Evolutionary conservation across 2,888 invertebrate species (phyloP).

Genomic region (Orgyia antiqua): DNA sequence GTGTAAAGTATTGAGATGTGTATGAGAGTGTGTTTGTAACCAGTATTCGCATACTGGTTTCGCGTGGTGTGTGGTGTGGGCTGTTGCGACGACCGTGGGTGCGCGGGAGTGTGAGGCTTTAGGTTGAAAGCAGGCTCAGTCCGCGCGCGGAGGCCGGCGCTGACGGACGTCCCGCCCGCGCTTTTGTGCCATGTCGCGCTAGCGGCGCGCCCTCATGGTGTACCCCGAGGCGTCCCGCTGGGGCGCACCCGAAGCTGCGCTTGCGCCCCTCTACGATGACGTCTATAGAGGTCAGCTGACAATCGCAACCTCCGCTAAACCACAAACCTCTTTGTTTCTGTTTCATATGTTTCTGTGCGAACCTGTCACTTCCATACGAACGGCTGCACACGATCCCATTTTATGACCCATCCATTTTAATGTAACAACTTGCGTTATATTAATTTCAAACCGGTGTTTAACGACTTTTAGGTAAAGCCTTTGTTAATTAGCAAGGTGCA

Average conservation of each 20-base stretch:
- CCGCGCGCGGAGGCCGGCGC: conserved; percentile 67
- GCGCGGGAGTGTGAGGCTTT: conserved; percentile 20
- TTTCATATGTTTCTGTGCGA: conserved; percentile 19
- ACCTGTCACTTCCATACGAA: conserved; percentile 21
- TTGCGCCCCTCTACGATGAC: conserved; percentile 82
- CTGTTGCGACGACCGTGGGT: conserved; percentile 13
- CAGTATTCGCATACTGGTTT: conserved; percentile 7
- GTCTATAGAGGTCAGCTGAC: conserved; percentile 80
- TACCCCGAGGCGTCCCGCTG: conserved; percentile 80
- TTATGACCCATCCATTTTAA: conserved; percentile 17
- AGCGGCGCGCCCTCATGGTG: conserved; percentile 75
- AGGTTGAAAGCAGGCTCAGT: too few species aligned
- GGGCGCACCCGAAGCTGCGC: conserved; percentile 80
- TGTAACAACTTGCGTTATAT: conserved; percentile 13
- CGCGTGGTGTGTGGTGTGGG: conserved; percentile 13
- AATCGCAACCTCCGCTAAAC: conserved; percentile 35
- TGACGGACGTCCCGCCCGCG: conserved; percentile 51
- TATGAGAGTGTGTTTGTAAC: conserved; percentile 1
- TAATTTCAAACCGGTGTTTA: conserved; percentile 12
- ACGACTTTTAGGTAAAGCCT: conserved; percentile 15
- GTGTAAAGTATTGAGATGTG: background rate
- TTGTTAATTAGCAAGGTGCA: conserved; percentile 13
- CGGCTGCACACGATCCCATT: conserved; percentile 12
- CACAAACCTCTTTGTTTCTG: conserved; percentile 43
- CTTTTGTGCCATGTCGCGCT: conserved; percentile 52